These are phyloP conservation scores for Drosophila siamana DNA, from an alignment of 2,888 invertebrate genomes.

Conservation along the genomic window DNA sequence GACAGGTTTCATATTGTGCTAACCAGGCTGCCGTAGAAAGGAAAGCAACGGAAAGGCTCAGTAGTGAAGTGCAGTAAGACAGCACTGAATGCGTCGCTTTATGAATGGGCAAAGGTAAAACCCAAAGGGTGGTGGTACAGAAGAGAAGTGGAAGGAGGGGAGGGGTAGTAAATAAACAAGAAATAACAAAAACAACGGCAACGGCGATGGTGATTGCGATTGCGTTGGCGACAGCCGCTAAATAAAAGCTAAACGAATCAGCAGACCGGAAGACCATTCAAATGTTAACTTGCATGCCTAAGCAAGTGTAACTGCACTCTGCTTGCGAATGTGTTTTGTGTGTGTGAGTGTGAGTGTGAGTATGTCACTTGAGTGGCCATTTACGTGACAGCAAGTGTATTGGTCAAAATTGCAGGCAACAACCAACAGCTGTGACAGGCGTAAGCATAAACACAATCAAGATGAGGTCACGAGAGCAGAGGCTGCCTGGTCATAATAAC, in stretches of 20 bases:
- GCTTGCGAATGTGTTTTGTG: slow-evolving; percentile 7
- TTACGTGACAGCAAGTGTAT: slow-evolving; percentile 49
- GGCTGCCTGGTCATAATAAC: slow-evolving; percentile 39
- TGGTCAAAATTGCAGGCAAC: slow-evolving; percentile 39
- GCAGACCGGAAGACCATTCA: slow-evolving; percentile 75
- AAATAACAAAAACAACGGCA: slow-evolving; percentile 4
- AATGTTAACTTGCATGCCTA: slow-evolving; percentile 59
- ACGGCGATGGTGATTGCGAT: background rate
- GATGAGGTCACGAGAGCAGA: slow-evolving; percentile 72
- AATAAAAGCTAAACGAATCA: slow-evolving; percentile 75
- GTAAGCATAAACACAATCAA: slow-evolving; percentile 43
- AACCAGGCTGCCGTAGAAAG: slow-evolving; percentile 19
- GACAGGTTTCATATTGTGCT: slow-evolving; percentile 31
- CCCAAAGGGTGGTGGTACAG: background rate
- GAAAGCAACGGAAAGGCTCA: slow-evolving; percentile 35
- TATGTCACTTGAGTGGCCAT: slow-evolving; percentile 59
- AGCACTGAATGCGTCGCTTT: slow-evolving; percentile 39
- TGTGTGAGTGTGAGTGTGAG: slow-evolving; percentile 21
- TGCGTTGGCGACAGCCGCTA: slow-evolving; percentile 37
- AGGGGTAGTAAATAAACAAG: slow-evolving; percentile 7
- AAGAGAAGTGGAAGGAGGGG: background rate
- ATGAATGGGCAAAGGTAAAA: slow-evolving; percentile 55
- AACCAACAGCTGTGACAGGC: slow-evolving; percentile 7
- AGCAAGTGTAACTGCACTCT: slow-evolving; percentile 31
- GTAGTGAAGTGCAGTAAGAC: slow-evolving; percentile 39